Conservation (phyloP, 1,140 invertebrate species). For the Habropoda laboriosa region DNA sequence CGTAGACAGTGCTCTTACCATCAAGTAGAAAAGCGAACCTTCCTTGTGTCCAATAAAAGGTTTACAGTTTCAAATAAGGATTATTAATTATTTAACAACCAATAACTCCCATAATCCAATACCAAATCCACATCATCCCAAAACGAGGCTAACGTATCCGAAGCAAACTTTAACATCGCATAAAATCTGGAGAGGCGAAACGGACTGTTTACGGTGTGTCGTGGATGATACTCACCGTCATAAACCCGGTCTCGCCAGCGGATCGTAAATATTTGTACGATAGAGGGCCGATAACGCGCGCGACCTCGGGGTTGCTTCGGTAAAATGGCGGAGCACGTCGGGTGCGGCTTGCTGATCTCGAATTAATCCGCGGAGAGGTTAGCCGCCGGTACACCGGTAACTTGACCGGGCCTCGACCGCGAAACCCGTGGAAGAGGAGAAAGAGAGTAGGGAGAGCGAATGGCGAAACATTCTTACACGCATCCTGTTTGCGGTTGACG, state of each 20-base stretch:
- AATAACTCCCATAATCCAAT: too few species aligned
- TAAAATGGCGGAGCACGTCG: conserved; percentile 15
- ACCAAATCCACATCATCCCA: too few species aligned
- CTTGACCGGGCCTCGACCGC: conserved; percentile 73
- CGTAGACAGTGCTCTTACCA: too few species aligned
- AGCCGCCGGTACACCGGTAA: conserved; percentile 73
- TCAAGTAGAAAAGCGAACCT: too few species aligned
- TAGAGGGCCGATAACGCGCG: conserved; percentile 55
- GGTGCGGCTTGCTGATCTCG: conserved; percentile 63
- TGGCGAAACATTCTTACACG: conserved; percentile 78
- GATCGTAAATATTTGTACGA: conserved; percentile 70
- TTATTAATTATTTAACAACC: too few species aligned
- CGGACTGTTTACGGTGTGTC: conserved; percentile 42
- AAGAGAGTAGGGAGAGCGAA: conserved; percentile 50
- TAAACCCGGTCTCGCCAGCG: conserved; percentile 48
- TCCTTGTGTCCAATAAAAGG: too few species aligned
- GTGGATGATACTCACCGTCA: conserved; percentile 58
- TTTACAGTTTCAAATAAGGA: too few species aligned
- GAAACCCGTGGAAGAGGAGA: conserved; percentile 53
- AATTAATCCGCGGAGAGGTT: conserved; percentile 75
- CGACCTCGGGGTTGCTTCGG: conserved; percentile 50
- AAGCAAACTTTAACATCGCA: too few species aligned
- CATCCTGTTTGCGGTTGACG: conserved; percentile 81
- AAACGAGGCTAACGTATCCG: too few species aligned
- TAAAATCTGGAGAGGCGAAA: too few species aligned